phyloP scores from a whole-genome alignment of 2,113 vertebrate species.

The Petroica traversi region DNA sequence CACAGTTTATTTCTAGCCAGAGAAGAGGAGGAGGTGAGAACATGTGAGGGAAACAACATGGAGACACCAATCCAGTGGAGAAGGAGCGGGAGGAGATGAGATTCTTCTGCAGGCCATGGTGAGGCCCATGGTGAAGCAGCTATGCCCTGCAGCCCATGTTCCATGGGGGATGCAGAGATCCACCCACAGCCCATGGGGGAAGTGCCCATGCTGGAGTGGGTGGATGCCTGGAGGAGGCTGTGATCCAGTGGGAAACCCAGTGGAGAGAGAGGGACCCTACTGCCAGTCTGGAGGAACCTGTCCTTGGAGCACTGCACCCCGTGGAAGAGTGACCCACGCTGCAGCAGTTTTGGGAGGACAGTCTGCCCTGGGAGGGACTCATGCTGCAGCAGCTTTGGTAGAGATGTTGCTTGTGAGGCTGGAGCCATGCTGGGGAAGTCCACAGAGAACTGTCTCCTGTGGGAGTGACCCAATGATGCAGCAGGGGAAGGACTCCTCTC shows the following conservation, averaged over 20 bases:
- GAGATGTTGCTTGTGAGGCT: neutral
- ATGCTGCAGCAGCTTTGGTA: neutral
- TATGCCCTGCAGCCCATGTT: too few species aligned
- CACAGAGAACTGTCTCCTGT: neutral
- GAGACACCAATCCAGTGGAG: too few species aligned
- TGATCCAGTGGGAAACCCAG: neutral
- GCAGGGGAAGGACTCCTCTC: neutral
- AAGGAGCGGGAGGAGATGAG: neutral
- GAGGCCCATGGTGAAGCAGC: too few species aligned
- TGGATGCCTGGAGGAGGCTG: neutral
- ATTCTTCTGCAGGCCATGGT: neutral
- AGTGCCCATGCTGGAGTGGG: fast-evolving
- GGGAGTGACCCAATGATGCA: neutral
- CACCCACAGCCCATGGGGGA: too few species aligned
- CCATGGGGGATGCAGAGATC: too few species aligned
- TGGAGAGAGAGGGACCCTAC: too few species aligned
- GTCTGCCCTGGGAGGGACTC: neutral
- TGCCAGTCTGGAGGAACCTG: too few species aligned
- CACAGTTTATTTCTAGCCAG: neutral
- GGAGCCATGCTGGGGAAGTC: neutral
- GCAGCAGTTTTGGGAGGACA: too few species aligned
- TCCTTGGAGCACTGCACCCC: neutral
- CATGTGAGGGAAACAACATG: neutral
- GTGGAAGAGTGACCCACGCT: too few species aligned
- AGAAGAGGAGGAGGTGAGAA: neutral